Percentiles rank a stretch among this genome's conserved stretches.
Conservation (phyloP, 2,888 invertebrate species). For the Ormia ochracea region DNA sequence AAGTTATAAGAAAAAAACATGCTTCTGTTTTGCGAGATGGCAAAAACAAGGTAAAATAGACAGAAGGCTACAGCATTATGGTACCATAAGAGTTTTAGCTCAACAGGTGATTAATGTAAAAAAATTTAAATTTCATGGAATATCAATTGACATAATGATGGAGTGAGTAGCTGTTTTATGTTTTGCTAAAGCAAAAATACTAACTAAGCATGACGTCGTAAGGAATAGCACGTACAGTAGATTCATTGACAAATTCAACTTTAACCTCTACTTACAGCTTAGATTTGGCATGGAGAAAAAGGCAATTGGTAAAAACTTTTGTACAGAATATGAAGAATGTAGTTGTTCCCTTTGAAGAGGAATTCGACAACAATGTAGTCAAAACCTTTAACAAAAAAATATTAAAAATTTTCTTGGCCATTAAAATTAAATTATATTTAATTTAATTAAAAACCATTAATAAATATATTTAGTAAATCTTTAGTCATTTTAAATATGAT, state of each 20-base stretch:
- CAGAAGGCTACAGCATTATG: neutral
- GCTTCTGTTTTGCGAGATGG: conserved; percentile 45
- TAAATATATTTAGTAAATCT: too few relatives aligned
- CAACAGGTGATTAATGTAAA: conserved; percentile 51
- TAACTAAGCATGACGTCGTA: conserved; percentile 5
- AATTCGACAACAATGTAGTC: too few relatives aligned
- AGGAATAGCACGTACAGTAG: conserved; percentile 52
- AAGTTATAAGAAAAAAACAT: conserved; percentile 1
- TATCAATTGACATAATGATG: conserved; percentile 63
- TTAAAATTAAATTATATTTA: too few relatives aligned
- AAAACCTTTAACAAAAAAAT: too few relatives aligned
- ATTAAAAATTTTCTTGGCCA: too few relatives aligned
- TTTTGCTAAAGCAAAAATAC: conserved; percentile 4
- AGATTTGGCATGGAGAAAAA: neutral
- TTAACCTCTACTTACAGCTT: conserved; percentile 48
- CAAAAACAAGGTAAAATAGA: conserved; percentile 38
- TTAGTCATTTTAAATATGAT: too few relatives aligned
- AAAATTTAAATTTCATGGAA: conserved; percentile 60
- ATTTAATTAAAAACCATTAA: too few relatives aligned
- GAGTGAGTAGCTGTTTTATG: conserved; percentile 43
- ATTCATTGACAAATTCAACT: conserved; percentile 49
- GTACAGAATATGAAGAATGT: too few relatives aligned
- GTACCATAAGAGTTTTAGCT: conserved; percentile 38
- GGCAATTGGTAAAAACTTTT: neutral
- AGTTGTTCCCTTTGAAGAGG: too few relatives aligned